Evolutionary conservation across 2,797 vertebrate species (phyloP).

Genomic region (Syngnathus acus): DNA sequence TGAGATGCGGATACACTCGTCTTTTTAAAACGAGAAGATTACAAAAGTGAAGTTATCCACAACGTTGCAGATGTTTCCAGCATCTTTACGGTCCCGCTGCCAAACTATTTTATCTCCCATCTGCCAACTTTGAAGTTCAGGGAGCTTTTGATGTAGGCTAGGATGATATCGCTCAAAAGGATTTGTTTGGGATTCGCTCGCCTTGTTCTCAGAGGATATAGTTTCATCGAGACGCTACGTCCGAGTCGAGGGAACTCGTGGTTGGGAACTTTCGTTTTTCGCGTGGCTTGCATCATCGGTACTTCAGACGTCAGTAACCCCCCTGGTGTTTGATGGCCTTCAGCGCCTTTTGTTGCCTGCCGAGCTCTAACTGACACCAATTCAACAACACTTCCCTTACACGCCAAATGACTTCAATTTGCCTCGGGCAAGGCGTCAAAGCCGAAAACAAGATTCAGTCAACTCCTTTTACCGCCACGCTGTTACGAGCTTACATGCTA

Average conservation of each 20-base stretch:
- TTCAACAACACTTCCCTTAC: constrained; percentile 18
- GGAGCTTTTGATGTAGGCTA: constrained; percentile 5
- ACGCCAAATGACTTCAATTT: constrained; percentile 14
- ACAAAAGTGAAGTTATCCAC: background rate
- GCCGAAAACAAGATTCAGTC: constrained; percentile 18
- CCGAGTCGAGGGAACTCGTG: background rate
- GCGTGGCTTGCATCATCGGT: constrained; percentile 14
- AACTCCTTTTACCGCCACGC: constrained; percentile 12
- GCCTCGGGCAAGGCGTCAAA: constrained; percentile 7
- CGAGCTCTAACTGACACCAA: constrained; percentile 41
- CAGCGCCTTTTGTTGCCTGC: constrained; percentile 32
- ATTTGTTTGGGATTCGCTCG: background rate
- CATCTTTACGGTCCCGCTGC: constrained; percentile 8
- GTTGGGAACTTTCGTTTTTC: constrained; percentile 9
- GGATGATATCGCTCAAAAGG: too few species aligned
- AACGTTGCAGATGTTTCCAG: constrained; percentile 8
- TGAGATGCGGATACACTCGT: background rate
- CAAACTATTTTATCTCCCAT: constrained; percentile 3
- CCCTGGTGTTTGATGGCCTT: constrained; percentile 27
- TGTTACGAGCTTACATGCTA: constrained; percentile 30
- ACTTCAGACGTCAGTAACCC: constrained; percentile 26
- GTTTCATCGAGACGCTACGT: background rate
- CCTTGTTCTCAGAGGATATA: background rate
- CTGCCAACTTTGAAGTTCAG: constrained; percentile 13
- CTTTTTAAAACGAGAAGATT: background rate